Evolutionary conservation across 1,140 invertebrate species (phyloP).

Genomic region (Rhyacophila brunnea): DNA sequence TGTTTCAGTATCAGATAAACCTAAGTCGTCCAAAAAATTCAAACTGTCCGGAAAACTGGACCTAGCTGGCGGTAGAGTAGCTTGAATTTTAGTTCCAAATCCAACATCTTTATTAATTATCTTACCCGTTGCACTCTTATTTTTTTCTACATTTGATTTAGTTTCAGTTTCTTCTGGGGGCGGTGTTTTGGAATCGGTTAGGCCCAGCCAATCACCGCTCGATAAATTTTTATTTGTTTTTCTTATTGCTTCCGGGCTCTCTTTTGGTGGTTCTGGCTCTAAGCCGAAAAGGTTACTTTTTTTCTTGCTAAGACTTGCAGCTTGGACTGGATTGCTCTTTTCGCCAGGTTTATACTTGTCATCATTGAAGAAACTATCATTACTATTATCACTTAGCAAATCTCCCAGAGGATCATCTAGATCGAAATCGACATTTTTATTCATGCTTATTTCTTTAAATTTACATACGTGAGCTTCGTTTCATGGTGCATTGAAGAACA

Average conservation of each 20-base stretch:
- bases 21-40: conserved; percentile 28
- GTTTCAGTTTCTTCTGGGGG: no score
- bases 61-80: conserved; percentile 3
- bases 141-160: no score
- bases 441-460: no score
- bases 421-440: conserved; percentile 41
- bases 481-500: not conserved
- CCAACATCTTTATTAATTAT: no score
- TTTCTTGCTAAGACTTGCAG: conserved; percentile 39
- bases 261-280: conserved; percentile 30
- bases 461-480: no score
- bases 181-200: conserved; percentile 39
- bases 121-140: no score
- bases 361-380: conserved; percentile 55
- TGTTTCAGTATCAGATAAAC: conserved; percentile 16
- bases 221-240: conserved; percentile 42
- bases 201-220: conserved; percentile 48
- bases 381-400: conserved; percentile 53
- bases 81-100: no score
- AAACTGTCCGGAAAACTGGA: conserved; percentile 16
- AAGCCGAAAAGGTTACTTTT: conserved; percentile 48
- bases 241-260: conserved; percentile 24
- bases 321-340: conserved; percentile 39
- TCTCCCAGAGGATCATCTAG: conserved; percentile 52
- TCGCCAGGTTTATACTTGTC: conserved; percentile 49